Evolutionary conservation across 2,888 invertebrate genomes (phyloP).

Genomic region (Drosophila algonquin): DNA sequence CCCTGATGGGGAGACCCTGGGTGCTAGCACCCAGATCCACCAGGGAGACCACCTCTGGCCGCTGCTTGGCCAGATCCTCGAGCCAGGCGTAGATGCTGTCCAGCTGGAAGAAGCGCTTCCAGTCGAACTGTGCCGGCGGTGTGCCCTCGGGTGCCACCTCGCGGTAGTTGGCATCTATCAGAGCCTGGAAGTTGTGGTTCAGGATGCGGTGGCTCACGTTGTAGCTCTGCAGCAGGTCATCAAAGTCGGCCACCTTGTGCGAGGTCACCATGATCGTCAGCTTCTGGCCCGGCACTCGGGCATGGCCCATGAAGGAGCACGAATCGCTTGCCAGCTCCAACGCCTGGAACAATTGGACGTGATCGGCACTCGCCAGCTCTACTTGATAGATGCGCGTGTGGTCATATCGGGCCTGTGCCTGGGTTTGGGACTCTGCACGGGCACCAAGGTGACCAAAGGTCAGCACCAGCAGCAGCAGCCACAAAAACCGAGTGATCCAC

Average conservation of each 20-base stretch:
- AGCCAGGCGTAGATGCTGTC: constrained; percentile 82
- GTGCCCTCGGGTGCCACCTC: constrained; percentile 49
- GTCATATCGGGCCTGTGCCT: constrained; percentile 77
- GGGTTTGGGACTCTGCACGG: not conserved
- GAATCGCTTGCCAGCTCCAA: constrained; percentile 80
- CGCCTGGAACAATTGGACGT: constrained; percentile 59
- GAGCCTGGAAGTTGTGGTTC: constrained; percentile 71
- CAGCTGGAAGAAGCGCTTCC: constrained; percentile 81
- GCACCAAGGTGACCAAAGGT: not conserved
- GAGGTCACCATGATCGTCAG: constrained; percentile 80
- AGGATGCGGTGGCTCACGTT: constrained; percentile 74
- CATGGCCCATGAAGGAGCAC: constrained; percentile 75
- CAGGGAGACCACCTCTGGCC: constrained; percentile 79
- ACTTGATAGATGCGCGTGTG: constrained; percentile 79
- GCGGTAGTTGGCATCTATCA: constrained; percentile 72
- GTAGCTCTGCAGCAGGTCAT: constrained; percentile 68
- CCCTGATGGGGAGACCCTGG: constrained; percentile 84
- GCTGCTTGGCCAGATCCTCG: constrained; percentile 60
- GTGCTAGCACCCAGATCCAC: constrained; percentile 84
- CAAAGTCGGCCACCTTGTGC: constrained; percentile 78
- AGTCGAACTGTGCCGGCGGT: constrained; percentile 66
- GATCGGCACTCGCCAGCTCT: constrained; percentile 44
- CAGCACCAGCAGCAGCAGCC: constrained; percentile 23
- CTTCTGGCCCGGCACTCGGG: constrained; percentile 72
- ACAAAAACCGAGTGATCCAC: constrained; percentile 7